Conservation (phyloP, 2,113 vertebrate species). For the Scolopax mira region DNA sequence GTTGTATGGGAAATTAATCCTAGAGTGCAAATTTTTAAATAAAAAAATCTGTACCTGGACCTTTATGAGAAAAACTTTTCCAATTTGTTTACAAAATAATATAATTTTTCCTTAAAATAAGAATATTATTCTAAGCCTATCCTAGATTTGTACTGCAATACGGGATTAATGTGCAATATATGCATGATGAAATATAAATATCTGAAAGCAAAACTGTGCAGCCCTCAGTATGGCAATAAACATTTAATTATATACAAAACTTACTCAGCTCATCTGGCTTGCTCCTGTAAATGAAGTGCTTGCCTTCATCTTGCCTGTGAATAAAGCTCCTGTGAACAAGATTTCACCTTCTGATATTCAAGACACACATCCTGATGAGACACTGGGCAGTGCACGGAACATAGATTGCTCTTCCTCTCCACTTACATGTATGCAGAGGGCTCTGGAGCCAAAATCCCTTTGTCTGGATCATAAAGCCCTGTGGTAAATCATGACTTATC, state of each 20-base stretch:
- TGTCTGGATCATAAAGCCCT: not conserved
- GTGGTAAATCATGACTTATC: not conserved
- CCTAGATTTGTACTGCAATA: not conserved
- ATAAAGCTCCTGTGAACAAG: not conserved
- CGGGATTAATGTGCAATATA: not conserved
- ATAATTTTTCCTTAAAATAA: not conserved
- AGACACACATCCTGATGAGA: not conserved
- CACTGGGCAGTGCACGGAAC: not conserved
- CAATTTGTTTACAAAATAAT: not conserved
- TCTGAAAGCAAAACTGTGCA: not conserved
- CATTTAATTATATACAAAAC: not conserved
- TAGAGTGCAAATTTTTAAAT: not conserved
- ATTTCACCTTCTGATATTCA: not conserved
- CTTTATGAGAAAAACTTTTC: not conserved
- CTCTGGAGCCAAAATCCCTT: not conserved
- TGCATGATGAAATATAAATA: not conserved
- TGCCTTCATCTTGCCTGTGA: not conserved
- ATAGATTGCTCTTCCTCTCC: not conserved
- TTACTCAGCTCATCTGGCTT: not conserved
- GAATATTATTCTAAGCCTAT: not conserved
- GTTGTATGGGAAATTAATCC: not conserved
- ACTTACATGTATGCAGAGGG: accelerated
- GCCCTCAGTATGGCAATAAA: not conserved
- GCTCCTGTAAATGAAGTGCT: not conserved
- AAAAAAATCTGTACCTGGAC: not conserved